Evolutionary conservation across 2,113 vertebrate species (phyloP), one percentile per base, ranked within the genome.

Genomic region (Nibea coibor): DNA sequence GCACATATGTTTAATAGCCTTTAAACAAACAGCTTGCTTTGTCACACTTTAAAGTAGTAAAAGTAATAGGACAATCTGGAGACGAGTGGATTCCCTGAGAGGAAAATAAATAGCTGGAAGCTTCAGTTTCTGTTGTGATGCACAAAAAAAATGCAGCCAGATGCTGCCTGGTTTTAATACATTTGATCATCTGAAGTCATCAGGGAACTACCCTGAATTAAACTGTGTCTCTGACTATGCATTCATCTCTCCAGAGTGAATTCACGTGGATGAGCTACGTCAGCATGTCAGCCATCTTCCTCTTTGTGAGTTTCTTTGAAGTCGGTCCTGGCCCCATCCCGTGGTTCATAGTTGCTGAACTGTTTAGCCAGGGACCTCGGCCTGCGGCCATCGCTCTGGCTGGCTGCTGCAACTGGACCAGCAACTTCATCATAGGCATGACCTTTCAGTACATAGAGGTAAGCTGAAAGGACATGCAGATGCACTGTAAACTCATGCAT

Each of bases 331-430:
- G 98, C 45, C 98, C 98, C 1, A 99, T 99, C 79, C 97, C 98
- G 5, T 99, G 98, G 98, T 99, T 99, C 62, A 98, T 99, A 0
- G 98, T 98, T 12, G 97, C 98, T 0, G 98, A 99, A n/a, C 91
- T 99, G 47, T 99, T 99, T 95, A 98, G 97, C 67, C 98, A 99
- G 90, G 98, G 97, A n/a, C 96, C 98, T 0, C 96, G 98, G 0
- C 97, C 98, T 0, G 96, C 97, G 0, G 98, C 98, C 59, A 95
- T 99, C 0, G 97, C 98, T 0, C 57, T 98, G 0, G 96, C 97
- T 0, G 95, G 97, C 5, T 98, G 96, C 92, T 95, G 95, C 94
- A 99, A 99, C 92, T 99, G 98, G 98, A 92, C 94, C 74, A 96
- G 96, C 93, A 99, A 99, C 91, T 99, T 99, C 93, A 89, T 98